Evolutionary conservation across 2,113 vertebrate genomes (phyloP), one percentile per base, ranked within the genome.

Genomic region (Malurus melanocephalus): DNA sequence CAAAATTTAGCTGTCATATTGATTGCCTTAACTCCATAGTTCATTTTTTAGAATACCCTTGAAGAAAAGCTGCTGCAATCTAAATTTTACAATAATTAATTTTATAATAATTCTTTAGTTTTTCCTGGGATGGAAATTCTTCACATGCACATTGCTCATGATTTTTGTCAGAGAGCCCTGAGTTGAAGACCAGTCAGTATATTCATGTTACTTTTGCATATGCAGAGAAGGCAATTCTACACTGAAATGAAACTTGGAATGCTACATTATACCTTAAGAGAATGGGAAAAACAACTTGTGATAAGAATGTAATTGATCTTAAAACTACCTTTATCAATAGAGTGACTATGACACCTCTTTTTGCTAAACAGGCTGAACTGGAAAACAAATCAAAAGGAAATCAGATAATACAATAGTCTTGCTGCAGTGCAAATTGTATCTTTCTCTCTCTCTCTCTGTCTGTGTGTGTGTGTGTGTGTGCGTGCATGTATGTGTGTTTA

Each of bases 401-500:
- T 85, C 52, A 71, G 13, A 5, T 30, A 67, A 55, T 64, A 10
- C 13, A 51, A 18, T 7, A 43, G 32, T 23, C 10, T 11, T 21
- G 13, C 13, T 35, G 18, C 20, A 52, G 12, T 35, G 10, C 6
- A 33, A 72, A 56, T 20, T 40, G 4, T 3, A 13, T 32, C 3
- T 65, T 14, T 66, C 3, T 56, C 20, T 43, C 35, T 35, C 35
- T 35, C 35, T 35, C 35, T 35, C 35, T 35, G 8, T 35, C 8
- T 35, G 14, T 9, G 9, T 12, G 1, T 18, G 3, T 60, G 1
- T 49, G 7, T 23, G 27, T n/a, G 13, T 16, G 16, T 45, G 5
- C 28, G 12, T 22, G 5, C 15, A 11, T 45, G 2, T 26, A 12
- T 23, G 4, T 26, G 23, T 4, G 7, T 3, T 2, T 35, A 7